Conservation (phyloP, 2,888 invertebrate species). For the Caenorhabditis parvicauda region DNA sequence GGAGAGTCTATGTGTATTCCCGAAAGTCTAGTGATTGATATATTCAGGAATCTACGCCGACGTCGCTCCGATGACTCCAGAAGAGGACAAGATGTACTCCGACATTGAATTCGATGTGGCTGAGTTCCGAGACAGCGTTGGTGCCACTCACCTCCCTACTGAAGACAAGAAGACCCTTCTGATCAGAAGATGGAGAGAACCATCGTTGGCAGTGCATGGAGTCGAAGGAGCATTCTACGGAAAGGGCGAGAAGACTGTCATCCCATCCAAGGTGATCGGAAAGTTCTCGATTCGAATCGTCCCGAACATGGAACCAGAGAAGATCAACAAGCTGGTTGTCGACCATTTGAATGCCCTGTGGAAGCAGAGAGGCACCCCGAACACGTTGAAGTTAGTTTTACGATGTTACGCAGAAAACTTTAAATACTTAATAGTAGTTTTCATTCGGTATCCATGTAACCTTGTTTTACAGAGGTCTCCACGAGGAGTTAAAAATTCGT, state of each 20-base stretch:
- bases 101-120: constrained; percentile 81
- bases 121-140: constrained; percentile 38
- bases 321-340: constrained; percentile 70
- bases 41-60: constrained; percentile 72
- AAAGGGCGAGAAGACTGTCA: constrained; percentile 82
- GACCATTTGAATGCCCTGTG: constrained; percentile 78
- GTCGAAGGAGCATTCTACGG: constrained; percentile 92
- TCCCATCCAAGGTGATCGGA: constrained; percentile 69
- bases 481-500: too few relatives aligned
- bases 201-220: constrained; percentile 81
- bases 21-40: background rate
- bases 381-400: constrained; percentile 74
- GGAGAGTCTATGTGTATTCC: background rate
- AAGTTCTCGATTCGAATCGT: constrained; percentile 96
- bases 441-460: too few relatives aligned
- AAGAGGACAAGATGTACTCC: constrained; percentile 72
- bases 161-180: constrained; percentile 40
- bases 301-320: constrained; percentile 84
- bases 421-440: background rate
- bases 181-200: constrained; percentile 39
- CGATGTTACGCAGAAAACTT: background rate
- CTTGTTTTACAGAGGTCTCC: too few relatives aligned
- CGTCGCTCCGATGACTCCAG: constrained; percentile 70
- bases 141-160: constrained; percentile 30
- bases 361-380: constrained; percentile 74